Evolutionary conservation across 2,888 invertebrate species (phyloP).

Genomic region (Allophyes oxyacanthae): DNA sequence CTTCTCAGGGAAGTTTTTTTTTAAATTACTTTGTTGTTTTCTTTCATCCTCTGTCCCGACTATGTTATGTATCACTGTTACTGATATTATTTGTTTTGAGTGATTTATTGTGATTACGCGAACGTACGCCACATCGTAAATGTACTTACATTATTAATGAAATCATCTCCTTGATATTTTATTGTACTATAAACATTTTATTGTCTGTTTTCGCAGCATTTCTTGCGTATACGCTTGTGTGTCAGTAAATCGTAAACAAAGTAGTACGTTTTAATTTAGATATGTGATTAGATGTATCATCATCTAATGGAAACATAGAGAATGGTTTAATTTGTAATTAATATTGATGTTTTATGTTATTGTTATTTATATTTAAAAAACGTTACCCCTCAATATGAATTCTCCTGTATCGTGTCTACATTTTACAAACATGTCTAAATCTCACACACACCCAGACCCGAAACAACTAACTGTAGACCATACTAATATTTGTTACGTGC

Average conservation of each 20-base stretch:
- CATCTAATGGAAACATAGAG: too few species aligned
- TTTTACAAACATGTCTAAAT: too few species aligned
- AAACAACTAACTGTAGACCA: too few species aligned
- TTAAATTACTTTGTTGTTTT: too few species aligned
- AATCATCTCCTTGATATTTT: slow-evolving; percentile 74
- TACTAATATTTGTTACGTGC: too few species aligned
- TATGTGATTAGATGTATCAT: slow-evolving; percentile 23
- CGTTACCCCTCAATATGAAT: too few species aligned
- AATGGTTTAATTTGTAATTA: not conserved
- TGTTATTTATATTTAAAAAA: too few species aligned
- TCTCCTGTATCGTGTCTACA: too few species aligned
- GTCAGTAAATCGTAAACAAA: slow-evolving; percentile 47
- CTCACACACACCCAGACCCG: too few species aligned
- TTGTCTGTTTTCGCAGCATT: slow-evolving; percentile 63
- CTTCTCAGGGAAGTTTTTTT: too few species aligned
- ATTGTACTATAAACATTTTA: slow-evolving; percentile 77
- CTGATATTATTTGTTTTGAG: slow-evolving; percentile 12
- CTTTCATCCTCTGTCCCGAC: not conserved
- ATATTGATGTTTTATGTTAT: too few species aligned
- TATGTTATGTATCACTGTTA: not conserved
- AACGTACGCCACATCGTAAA: slow-evolving; percentile 61
- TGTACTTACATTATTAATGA: slow-evolving; percentile 67
- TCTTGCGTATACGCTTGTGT: slow-evolving; percentile 40
- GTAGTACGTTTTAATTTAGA: slow-evolving; percentile 44
- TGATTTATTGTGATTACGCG: slow-evolving; percentile 57